Evolutionary conservation across 1,140 invertebrate species (phyloP), one percentile per base, ranked within the genome.

Genomic region (Battus philenor): DNA sequence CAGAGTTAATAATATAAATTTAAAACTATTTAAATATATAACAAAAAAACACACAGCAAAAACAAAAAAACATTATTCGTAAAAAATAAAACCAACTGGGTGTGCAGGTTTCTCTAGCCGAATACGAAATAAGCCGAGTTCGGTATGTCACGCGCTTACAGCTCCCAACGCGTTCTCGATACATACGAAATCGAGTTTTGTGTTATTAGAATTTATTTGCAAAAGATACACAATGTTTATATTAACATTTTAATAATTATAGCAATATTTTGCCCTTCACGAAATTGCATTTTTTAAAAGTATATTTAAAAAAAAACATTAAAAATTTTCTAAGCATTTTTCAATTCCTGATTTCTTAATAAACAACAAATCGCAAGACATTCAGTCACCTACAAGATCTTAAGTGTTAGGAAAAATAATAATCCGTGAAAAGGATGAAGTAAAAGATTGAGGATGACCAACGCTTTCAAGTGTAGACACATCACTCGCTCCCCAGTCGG

Each of bases 151-250:
- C 48, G 48, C 48, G 41, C 41, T 32, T 13, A 10, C 17, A 4
- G 33, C 41, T 44, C 33, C 24, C 27, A 4, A 33, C 33, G 33
- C 26, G 27, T 30, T n/a, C 27, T 44, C 41, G 48, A 44, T 50
- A 27, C 48, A 44, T 50, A 50, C 48, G 39, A 30, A 50, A 50
- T 50, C 32, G 33, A 50, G 26, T 50, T 50, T 29, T 22, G 41
- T 44, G 29, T 32, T 33, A 38, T 32, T 50, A 44, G 24, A 26
- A 38, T 44, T 38, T 44, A 13, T 24, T 41, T 41, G 24, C 36
- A 41, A 27, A 41, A 41, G 27, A 41, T 13, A 15, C n/a, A n/a
- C n/a, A n/a, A n/a, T n/a, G n/a, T n/a, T n/a, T n/a, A n/a, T 16
- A 32, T 16, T 32, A 12, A n/a, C 17, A 32, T 15, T 32, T 4